Percentiles rank a stretch among this genome's conserved stretches.
Conservation (phyloP, 1,140 invertebrate species). For the Apocrypta bakeri region DNA sequence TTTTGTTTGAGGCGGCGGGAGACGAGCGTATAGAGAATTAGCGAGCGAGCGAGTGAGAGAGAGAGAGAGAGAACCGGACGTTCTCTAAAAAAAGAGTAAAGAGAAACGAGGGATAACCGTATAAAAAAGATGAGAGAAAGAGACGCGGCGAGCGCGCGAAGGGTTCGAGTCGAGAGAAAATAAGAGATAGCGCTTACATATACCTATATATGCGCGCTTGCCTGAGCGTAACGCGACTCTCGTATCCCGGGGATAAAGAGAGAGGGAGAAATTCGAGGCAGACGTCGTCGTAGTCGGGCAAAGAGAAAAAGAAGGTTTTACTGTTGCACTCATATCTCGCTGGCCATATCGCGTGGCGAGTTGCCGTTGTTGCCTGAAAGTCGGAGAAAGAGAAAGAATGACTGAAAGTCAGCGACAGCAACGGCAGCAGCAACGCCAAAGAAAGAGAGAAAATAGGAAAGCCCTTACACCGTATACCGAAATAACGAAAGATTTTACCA, state of each 20-base stretch:
- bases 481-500: slow-evolving; percentile 15
- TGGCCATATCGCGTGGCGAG: slow-evolving; percentile 39
- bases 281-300: slow-evolving; percentile 7
- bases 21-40: slow-evolving; percentile 44
- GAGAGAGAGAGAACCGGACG: slow-evolving; percentile 48
- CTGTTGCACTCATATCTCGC: slow-evolving; percentile 34
- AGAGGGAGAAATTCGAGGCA: slow-evolving; percentile 6
- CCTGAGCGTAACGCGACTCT: neutral
- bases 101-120: slow-evolving; percentile 31
- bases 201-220: neutral
- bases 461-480: no score
- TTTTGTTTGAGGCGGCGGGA: slow-evolving; percentile 21
- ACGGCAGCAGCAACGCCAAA: no score
- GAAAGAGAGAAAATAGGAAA: slow-evolving; percentile 25
- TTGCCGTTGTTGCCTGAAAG: neutral
- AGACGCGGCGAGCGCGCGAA: neutral
- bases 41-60: slow-evolving; percentile 42
- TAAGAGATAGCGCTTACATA: slow-evolving; percentile 27
- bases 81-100: slow-evolving; percentile 36
- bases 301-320: slow-evolving; percentile 21
- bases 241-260: neutral
- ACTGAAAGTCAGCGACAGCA: neutral
- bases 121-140: slow-evolving; percentile 28
- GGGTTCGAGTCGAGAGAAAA: slow-evolving; percentile 31
- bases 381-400: slow-evolving; percentile 4